Base-by-base conservation (phyloP, 1,140 invertebrate species). In the Myzus persicae region DNA sequence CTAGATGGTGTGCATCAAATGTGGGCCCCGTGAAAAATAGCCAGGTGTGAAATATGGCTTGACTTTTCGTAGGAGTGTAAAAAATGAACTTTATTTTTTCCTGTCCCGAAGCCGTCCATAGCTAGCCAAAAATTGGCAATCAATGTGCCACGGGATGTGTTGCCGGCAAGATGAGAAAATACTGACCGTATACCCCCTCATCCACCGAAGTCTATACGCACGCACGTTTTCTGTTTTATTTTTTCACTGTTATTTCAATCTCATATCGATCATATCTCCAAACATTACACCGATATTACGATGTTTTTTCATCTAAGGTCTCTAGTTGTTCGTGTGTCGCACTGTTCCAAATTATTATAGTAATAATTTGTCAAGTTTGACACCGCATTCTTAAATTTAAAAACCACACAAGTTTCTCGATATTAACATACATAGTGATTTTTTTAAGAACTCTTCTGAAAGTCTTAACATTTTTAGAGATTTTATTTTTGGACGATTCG, bases 21-120 rank as follows among this genome's bases (percentile, higher is more conserved):
- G 36, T 38, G 9, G 36, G 36, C 48, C 48, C 36, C n/a, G 46
- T 89, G 87, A 89, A 51, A 89, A 89, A 54, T 89, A 54, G 87
- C 7, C 59, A 76, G 59, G n/a, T 48, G 48, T 42, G 38, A 46
- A 40, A 85, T 85, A 85, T 85, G 42, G 84, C 26, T 42, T 18
- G 84, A 85, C 84, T 85, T 85, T 40, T 84, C 11, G 26, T 0
- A 18, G 26, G 0, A 44, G 42, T 31, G 42, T 85, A 85, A 85
- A 85, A 85, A 85, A 85, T 44, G 14, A 76, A 82, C 76, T 85
- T 85, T 85, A 42, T 85, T 14, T 85, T 26, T 85, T 0, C 40
- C 9, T 6, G 38, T 85, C 42, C 9, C 9, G 11, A 11, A 26
- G 38, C 20, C 2, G 9, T 42, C 24, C 4, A n/a, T 26, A 84